These are phyloP conservation scores for Xenopus borealis DNA, from an alignment of 2,113 vertebrate genomes.

Conservation along the genomic window DNA sequence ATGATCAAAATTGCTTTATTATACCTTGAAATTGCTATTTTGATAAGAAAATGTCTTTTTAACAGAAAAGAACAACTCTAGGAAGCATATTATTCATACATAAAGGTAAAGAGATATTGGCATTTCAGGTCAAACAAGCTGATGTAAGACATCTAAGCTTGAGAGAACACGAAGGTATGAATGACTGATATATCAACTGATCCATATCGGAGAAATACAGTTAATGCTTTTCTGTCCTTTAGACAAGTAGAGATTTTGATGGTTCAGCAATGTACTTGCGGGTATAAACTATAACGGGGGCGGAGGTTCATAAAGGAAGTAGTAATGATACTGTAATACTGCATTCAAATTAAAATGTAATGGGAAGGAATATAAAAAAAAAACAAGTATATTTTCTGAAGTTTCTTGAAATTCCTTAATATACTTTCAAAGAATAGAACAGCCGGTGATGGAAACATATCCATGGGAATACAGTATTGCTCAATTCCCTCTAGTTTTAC, in stretches of 20 bases:
- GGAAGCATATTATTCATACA: not conserved
- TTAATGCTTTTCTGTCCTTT: slow-evolving; percentile 32
- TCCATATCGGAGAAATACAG: slow-evolving; percentile 26
- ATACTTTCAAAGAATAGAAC: slow-evolving; percentile 1
- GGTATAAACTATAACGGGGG: slow-evolving; percentile 24
- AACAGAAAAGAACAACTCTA: no score
- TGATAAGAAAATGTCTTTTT: no score
- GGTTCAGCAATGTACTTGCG: slow-evolving; percentile 14
- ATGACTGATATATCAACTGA: slow-evolving; percentile 43
- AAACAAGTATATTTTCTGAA: not conserved
- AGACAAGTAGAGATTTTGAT: slow-evolving; percentile 27
- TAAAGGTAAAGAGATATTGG: slow-evolving; percentile 23
- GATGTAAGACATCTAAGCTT: slow-evolving; percentile 41
- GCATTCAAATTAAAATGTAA: not conserved
- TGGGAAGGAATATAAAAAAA: not conserved
- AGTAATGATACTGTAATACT: slow-evolving; percentile 4
- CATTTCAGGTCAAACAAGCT: slow-evolving; percentile 33
- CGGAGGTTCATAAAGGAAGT: slow-evolving; percentile 11
- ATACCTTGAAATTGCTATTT: no score
- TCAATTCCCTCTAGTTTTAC: slow-evolving; percentile 29
- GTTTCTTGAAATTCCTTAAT: slow-evolving; percentile 4
- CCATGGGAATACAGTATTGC: slow-evolving; percentile 1
- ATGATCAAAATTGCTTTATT: no score
- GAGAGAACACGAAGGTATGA: slow-evolving; percentile 19
- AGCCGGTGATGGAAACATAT: not conserved